phyloP scores from a whole-genome alignment of 1,140 invertebrate species.

The Drosophila suzukii region DNA sequence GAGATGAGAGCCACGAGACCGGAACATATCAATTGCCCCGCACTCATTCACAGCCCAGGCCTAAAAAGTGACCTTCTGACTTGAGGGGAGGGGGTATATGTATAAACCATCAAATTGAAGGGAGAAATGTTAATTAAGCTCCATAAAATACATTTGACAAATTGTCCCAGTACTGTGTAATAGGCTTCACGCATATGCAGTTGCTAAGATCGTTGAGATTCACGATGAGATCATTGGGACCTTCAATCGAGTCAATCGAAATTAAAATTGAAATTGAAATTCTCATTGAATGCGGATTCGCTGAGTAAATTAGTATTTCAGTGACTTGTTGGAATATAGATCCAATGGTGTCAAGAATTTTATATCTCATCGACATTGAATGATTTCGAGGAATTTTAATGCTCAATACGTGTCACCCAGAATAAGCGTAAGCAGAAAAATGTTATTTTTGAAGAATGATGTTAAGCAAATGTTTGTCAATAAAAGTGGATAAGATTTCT shows the following conservation, averaged over 20 bases:
- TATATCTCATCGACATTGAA: conserved; percentile 18
- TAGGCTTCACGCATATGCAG: conserved; percentile 7
- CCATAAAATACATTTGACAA: conserved; percentile 63
- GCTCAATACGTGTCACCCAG: conserved; percentile 11
- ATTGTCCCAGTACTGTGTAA: conserved; percentile 31
- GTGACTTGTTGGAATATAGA: conserved; percentile 31
- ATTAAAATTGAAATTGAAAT: conserved; percentile 28
- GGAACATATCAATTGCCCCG: conserved; percentile 74
- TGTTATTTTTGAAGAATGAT: not conserved
- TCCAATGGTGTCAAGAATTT: conserved; percentile 10
- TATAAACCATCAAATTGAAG: conserved; percentile 9
- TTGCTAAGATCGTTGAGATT: conserved; percentile 13
- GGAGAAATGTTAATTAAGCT: conserved; percentile 58
- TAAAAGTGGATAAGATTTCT: no score
- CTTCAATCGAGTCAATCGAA: conserved; percentile 8
- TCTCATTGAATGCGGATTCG: conserved; percentile 12
- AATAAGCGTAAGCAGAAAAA: not conserved
- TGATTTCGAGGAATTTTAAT: conserved; percentile 31
- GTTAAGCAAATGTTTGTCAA: no score
- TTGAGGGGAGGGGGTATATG: conserved; percentile 42
- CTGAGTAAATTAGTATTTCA: conserved; percentile 13
- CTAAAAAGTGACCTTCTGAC: conserved; percentile 60
- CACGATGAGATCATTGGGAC: conserved; percentile 27
- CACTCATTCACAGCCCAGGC: conserved; percentile 15
- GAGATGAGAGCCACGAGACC: conserved; percentile 48